Evolutionary conservation across 2,888 invertebrate species (phyloP).

Genomic region (Tenthredo mesomela): DNA sequence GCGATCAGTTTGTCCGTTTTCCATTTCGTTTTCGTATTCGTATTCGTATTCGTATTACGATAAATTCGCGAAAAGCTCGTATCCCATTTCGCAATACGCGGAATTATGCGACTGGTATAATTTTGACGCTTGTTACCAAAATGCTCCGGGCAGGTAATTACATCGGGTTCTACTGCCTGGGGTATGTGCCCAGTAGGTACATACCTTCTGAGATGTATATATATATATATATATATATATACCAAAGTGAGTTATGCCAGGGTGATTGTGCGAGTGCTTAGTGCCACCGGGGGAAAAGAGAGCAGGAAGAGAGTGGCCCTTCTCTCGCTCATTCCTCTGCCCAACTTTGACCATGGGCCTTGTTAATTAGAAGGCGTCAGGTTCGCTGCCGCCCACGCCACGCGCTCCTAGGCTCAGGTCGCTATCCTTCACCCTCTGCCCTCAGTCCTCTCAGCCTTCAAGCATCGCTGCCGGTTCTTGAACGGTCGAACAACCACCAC

Average conservation of each 20-base stretch:
- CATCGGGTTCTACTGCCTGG: constrained; percentile 60
- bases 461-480: constrained; percentile 24
- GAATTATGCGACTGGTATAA: constrained; percentile 53
- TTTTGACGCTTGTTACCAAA: constrained; percentile 64
- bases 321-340: background rate
- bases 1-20: background rate
- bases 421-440: background rate
- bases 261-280: constrained; percentile 67
- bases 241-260: constrained; percentile 63
- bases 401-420: background rate
- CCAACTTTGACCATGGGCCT: constrained; percentile 61
- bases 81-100: background rate
- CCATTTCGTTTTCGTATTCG: background rate
- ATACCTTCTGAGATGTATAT: constrained; percentile 21
- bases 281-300: constrained; percentile 15
- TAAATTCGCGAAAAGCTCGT: background rate
- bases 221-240: background rate
- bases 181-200: constrained; percentile 56
- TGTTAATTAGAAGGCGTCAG: constrained; percentile 64
- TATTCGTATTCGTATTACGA: background rate
- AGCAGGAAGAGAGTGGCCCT: background rate
- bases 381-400: background rate
- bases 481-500: constrained; percentile 49
- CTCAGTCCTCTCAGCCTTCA: background rate
- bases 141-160: constrained; percentile 66